Evolutionary conservation across 1,140 invertebrate species (phyloP), one percentile per base, ranked within the genome.

Genomic region (Heliconius eleuchia): DNA sequence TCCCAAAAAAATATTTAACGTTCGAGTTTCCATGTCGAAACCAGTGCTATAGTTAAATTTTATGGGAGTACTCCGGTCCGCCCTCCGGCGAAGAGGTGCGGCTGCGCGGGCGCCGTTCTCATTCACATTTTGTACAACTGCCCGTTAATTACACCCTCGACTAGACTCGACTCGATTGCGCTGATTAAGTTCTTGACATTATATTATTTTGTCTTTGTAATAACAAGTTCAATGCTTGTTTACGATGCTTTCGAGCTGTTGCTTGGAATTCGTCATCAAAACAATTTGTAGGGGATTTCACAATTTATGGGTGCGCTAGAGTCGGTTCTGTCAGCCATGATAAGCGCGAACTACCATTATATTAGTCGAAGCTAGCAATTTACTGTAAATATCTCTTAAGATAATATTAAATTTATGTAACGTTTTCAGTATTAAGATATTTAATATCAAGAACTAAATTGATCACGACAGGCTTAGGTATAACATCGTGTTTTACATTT

Each of bases 101-200:
- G 76, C 79, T 84, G 87, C 84, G 85, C 84, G 75, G 86, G 86
- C 86, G 85, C 83, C 84, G 84, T 71, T 78, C 82, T 85, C 89
- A 90, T 90, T 92, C 91, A 89, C 89, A 91, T 89, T 90, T 88
- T 70, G 88, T 87, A 85, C 87, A 88, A 91, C 89, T 90, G 86
- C 79, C 86, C 81, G 80, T 82, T 93, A 94, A 94, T 93, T 93
- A 90, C 86, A 87, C 84, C 77, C 82, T 84, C 75, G 78, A 79
- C 74, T 80, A 76, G 83, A 72, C 79, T 80, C 78, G 81, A 71
- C 79, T 85, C 83, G 84, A 84, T 85, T 76, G 52, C 57, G 39
- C 84, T 89, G 90, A 94, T 94, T 92, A 92, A 91, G 88, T 90
- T 88, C 87, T 92, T 90, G 85, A 89, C 87, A 84, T 88, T 81